Evolutionary conservation across 2,888 invertebrate genomes (phyloP).

Genomic region (Agelastica alni): DNA sequence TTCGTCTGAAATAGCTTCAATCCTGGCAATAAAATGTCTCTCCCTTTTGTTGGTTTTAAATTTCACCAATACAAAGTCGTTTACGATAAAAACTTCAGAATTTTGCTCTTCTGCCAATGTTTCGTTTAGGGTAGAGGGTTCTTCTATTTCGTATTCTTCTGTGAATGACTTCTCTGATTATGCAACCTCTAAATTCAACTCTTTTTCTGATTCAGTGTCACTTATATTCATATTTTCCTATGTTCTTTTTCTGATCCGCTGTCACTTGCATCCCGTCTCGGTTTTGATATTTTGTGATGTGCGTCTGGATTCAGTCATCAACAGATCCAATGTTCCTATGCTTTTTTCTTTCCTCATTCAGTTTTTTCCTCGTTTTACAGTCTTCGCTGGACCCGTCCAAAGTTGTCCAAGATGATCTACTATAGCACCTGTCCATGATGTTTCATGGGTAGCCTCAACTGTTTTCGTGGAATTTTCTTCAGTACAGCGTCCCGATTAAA

Average conservation of each 20-base stretch:
- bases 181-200: too few species aligned
- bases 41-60: too few species aligned
- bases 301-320: conserved; percentile 5
- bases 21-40: too few species aligned
- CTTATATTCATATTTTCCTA: too few species aligned
- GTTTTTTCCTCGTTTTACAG: too few species aligned
- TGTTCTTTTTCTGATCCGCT: too few species aligned
- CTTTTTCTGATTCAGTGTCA: too few species aligned
- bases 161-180: neutral
- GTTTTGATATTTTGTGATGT: neutral
- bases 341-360: too few species aligned
- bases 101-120: neutral
- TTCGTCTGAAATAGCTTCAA: too few species aligned
- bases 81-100: too few species aligned
- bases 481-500: conserved; percentile 10
- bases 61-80: too few species aligned
- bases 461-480: conserved; percentile 7
- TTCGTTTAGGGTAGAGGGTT: neutral
- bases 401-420: conserved; percentile 11
- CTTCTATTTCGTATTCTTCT: conserved; percentile 5
- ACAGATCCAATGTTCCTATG: conserved; percentile 12
- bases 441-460: neutral
- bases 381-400: too few species aligned
- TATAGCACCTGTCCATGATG: conserved; percentile 4
- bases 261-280: neutral